Evolutionary conservation across 2,888 invertebrate genomes (phyloP), one percentile per base, ranked within the genome.

Genomic region (Pantelozetes paolii): DNA sequence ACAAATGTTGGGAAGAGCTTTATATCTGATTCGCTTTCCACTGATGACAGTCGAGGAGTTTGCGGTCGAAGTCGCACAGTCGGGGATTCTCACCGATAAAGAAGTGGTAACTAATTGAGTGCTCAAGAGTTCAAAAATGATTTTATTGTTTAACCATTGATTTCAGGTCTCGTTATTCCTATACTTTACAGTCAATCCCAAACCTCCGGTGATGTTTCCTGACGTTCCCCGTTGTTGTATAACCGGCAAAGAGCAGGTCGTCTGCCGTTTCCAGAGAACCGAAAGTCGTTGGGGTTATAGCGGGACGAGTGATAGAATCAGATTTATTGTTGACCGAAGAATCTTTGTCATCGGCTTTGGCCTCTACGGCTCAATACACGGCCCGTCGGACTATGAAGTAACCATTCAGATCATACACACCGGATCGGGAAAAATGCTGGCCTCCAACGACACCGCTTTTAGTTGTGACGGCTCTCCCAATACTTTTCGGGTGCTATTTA

Each of bases 31-130:
- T 72, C 84, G 92, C 32, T 92, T 91, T 81, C 91, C 92, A 0
- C 82, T 91, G 28, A 92, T 92, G 91, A 89, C 89, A 0, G 88
- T 90, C 0, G 91, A 92, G 81, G 92, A 92, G 81, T 92, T 92
- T 82, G 91, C 90, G 0, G 86, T 87, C 81, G 89, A 88, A 0
- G 88, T 89, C 0, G 89, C 90, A 0, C 89, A 89, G 79, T 89
- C 89, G 78, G 89, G 89, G 0, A 84, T 92, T 36, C 83, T 92
- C 0, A 88, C 88, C 69, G 90, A 91, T 80, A 82, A 88, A 77
- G 91, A 92, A 81, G 87, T 90, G 42, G 89, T 91, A 2, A 88
- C 88, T 23, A 54, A 54, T 54, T 13, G 54, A 45, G 15, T 57
- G 11, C 13, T 36, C 36, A 36, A 8, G 5, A 8, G 5, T 36